phyloP scores from a whole-genome alignment of 2,888 invertebrate species.

The Noctua pronuba region DNA sequence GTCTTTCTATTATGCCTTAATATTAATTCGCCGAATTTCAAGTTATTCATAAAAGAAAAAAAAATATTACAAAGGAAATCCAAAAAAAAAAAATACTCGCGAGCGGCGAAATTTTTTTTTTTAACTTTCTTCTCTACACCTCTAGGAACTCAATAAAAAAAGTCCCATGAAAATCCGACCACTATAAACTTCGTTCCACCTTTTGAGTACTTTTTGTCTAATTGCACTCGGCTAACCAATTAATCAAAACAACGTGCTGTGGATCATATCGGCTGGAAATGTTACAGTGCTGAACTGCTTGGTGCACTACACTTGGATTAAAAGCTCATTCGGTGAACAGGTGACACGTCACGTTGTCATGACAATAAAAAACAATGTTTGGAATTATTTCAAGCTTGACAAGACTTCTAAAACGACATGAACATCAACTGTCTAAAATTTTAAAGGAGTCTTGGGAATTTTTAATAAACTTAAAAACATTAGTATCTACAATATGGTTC shows the following conservation, averaged over 20 bases:
- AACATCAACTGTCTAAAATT: conserved; percentile 83
- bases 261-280: not conserved
- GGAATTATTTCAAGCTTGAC: conserved; percentile 78
- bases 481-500: conserved; percentile 82
- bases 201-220: too few relatives aligned
- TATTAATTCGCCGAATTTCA: too few relatives aligned
- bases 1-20: too few relatives aligned
- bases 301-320: not conserved
- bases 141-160: too few relatives aligned
- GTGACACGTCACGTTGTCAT: conserved; percentile 58
- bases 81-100: too few relatives aligned
- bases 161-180: too few relatives aligned
- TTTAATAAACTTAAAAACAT: conserved; percentile 78
- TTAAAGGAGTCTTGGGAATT: conserved; percentile 80
- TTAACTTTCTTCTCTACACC: too few relatives aligned
- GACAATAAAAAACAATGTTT: conserved; percentile 76
- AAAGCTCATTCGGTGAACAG: conserved; percentile 6
- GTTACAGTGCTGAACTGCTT: not conserved
- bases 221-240: too few relatives aligned
- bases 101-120: too few relatives aligned
- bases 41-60: too few relatives aligned
- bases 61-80: too few relatives aligned
- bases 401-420: conserved; percentile 76
- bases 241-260: not conserved
- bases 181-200: too few relatives aligned